Evolutionary conservation across 1,140 invertebrate species (phyloP).

Genomic region (Diorhabda sublineata): DNA sequence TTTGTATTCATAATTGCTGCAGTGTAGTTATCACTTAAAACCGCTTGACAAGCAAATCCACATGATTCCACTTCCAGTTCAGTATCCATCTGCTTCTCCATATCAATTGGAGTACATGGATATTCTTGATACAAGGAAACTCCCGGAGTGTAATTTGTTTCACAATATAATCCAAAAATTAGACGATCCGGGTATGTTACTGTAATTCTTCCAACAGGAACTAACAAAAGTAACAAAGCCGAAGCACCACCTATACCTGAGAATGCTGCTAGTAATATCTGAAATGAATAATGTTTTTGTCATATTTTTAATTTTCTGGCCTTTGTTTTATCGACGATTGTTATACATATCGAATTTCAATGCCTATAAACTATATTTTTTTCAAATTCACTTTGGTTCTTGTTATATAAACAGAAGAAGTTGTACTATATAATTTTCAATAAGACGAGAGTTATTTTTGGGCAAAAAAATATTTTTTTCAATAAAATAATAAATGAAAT

Average conservation of each 20-base stretch:
- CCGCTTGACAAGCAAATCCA: conserved; percentile 58
- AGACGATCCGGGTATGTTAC: conserved; percentile 58
- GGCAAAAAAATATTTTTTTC: not conserved
- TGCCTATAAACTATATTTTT: conserved; percentile 16
- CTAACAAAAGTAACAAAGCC: conserved; percentile 62
- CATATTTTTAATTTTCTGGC: no score
- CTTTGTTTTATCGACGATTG: no score
- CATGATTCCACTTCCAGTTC: conserved; percentile 52
- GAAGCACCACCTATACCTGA: conserved; percentile 63
- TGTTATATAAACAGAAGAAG: not conserved
- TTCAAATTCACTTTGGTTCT: not conserved
- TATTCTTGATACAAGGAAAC: conserved; percentile 53
- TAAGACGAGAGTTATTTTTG: not conserved
- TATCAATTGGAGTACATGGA: conserved; percentile 55
- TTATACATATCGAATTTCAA: not conserved
- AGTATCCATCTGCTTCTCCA: conserved; percentile 45
- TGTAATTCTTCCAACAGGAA: conserved; percentile 67
- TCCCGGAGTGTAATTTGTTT: conserved; percentile 43
- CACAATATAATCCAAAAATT: conserved; percentile 56
- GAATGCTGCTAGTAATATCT: conserved; percentile 66
- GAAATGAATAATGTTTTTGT: conserved; percentile 20
- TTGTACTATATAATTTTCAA: not conserved
- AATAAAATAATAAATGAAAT: no score
- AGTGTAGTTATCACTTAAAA: conserved; percentile 48
- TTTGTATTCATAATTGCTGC: conserved; percentile 50